Base-by-base conservation (phyloP, 2,888 invertebrate species). In the Hemicrepidius hirtus region DNA sequence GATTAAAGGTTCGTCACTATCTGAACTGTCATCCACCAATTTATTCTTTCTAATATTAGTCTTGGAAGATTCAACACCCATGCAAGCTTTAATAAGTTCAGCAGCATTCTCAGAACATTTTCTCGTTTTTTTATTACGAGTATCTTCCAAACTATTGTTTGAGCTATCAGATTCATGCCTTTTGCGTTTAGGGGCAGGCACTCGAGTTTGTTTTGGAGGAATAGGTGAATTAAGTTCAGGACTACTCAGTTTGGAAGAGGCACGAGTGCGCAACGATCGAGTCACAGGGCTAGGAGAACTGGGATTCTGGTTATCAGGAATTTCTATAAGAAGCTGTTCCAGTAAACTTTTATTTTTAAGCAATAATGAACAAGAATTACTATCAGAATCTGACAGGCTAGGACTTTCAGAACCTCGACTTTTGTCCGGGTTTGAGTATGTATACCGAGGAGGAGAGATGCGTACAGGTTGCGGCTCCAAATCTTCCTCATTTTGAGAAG, bases 301-400 rank as follows among this genome's bases (percentile, higher is more conserved):
- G 79, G 83, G 82, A 53, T 82, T 80, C 64, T 83, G 83, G 73
- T 83, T 83, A 68, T 83, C 84, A 1, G 96, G 96, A 79, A 96
- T 96, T 84, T 96, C 96, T 79, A 96, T 96, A 1, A 95, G 89
- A 79, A 96, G 89, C 83, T 95, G 95, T 82, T 95, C 94, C 46
- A 94, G 87, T 59, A 93, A 84, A 65, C 92, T 92, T 80, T 91
- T 91, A 63, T 80, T 89, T 87, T 84, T 68, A 87, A 75, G n/a
- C 60, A 89, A 77, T 87, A 88, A 79, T 87, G 74, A 66, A 41
- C 72, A 71, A 37, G 71, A 40, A 20, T 76, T 62, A 81, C 82
- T 74, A 66, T 83, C 82, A 20, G 84, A 83, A 71, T 84, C 84
- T 13, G 83, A 83, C 18, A 82, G 60, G 18, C 78, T 76, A 1